A percentile compares a stretch with the other conserved stretches of the same genome.
Evolutionary conservation across 2,888 invertebrate species (phyloP).

Genomic region (Campaea margaritaria): DNA sequence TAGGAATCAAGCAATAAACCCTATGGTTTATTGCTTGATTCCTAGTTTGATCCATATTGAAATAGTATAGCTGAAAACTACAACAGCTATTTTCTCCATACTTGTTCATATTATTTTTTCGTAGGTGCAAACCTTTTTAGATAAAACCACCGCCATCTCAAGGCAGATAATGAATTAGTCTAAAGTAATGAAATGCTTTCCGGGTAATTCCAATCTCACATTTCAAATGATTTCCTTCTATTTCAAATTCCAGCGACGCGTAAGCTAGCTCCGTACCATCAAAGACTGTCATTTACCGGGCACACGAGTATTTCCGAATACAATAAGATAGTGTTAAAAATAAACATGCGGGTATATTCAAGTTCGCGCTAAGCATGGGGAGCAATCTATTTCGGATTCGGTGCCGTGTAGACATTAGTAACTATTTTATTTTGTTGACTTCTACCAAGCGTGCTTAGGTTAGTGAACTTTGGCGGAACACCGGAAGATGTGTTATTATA

Average conservation of each 20-base stretch:
- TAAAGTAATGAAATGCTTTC: constrained; percentile 7
- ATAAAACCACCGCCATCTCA: too few relatives aligned
- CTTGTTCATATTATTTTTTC: too few relatives aligned
- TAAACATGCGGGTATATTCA: constrained; percentile 77
- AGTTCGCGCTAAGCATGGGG: constrained; percentile 78
- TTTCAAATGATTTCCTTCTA: constrained; percentile 31
- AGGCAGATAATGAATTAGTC: neutral
- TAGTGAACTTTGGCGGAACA: constrained; percentile 41
- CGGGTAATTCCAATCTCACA: constrained; percentile 12
- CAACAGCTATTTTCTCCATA: too few relatives aligned
- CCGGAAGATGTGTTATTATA: constrained; percentile 38
- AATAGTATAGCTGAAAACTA: too few relatives aligned
- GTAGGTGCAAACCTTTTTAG: too few relatives aligned
- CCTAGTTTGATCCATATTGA: too few relatives aligned
- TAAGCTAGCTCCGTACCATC: constrained; percentile 48
- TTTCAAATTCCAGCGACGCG: constrained; percentile 33
- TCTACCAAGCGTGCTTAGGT: constrained; percentile 56
- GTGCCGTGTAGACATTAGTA: constrained; percentile 67
- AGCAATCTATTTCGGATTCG: constrained; percentile 73
- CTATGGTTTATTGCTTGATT: too few relatives aligned
- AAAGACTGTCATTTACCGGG: constrained; percentile 50
- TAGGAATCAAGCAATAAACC: too few relatives aligned
- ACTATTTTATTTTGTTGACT: constrained; percentile 72
- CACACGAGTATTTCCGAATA: constrained; percentile 68
- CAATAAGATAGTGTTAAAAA: constrained; percentile 77